Evolutionary conservation across 2,797 vertebrate species (phyloP).

Genomic region (Sebastes iracundus): DNA sequence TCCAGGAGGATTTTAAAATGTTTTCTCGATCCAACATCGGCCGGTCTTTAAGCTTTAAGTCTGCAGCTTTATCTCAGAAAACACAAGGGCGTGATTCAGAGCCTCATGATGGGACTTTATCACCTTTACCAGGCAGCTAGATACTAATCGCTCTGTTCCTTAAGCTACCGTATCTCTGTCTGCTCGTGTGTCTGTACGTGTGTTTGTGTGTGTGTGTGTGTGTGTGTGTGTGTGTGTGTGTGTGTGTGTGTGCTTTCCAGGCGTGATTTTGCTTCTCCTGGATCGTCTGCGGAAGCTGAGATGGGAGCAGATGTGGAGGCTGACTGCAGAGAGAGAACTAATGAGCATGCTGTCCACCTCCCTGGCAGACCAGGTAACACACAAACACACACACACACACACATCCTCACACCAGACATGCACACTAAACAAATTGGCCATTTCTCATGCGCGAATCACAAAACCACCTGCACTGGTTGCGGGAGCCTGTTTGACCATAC

Average conservation of each 20-base stretch:
- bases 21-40: neutral
- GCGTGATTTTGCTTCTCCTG: slow-evolving; percentile 95
- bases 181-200: neutral
- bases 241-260: slow-evolving; percentile 71
- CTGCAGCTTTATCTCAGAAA: slow-evolving; percentile 38
- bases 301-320: slow-evolving; percentile 99
- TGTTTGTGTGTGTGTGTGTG: neutral
- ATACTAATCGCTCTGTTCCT: slow-evolving; percentile 21
- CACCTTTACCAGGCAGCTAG: slow-evolving; percentile 28
- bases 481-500: neutral
- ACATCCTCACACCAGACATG: neutral
- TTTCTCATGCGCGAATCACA: neutral
- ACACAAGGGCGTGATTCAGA: slow-evolving; percentile 25
- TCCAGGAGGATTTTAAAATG: slow-evolving; percentile 10
- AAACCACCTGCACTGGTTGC: neutral
- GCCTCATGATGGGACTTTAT: slow-evolving; percentile 37
- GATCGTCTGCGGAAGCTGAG: slow-evolving; percentile 96
- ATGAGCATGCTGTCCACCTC: slow-evolving; percentile 99
- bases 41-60: neutral
- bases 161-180: slow-evolving; percentile 12
- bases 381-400: neutral
- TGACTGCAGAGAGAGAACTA: slow-evolving; percentile 95
- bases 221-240: neutral
- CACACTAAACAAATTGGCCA: neutral
- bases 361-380: slow-evolving; percentile 93